A percentile compares a stretch with the other conserved stretches of the same genome.
Conservation (phyloP, 1,140 invertebrate genomes). For the Plectrocnemia conspersa region DNA sequence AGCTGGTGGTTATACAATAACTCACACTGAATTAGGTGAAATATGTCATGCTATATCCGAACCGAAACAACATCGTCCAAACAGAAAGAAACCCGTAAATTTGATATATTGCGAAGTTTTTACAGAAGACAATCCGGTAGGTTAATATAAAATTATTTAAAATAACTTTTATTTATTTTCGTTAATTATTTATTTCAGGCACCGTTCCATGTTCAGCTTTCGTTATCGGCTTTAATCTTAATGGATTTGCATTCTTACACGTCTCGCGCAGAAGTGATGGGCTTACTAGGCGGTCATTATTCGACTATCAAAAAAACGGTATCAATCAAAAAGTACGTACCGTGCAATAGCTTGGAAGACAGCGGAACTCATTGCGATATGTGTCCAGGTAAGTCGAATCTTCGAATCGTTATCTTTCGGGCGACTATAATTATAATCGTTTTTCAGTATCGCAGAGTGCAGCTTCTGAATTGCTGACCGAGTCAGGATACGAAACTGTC, state of each 20-base stretch:
- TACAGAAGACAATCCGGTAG: slow-evolving; percentile 50
- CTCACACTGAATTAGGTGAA: slow-evolving; percentile 55
- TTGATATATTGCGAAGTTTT: slow-evolving; percentile 52
- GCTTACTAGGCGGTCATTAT: slow-evolving; percentile 59
- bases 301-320: slow-evolving; percentile 50
- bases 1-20: slow-evolving; percentile 60
- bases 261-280: slow-evolving; percentile 66
- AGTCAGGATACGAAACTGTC: slow-evolving; percentile 35
- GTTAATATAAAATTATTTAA: slow-evolving; percentile 26
- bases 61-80: slow-evolving; percentile 40
- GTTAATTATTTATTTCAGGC: slow-evolving; percentile 46
- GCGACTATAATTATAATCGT: slow-evolving; percentile 3
- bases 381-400: slow-evolving; percentile 58
- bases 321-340: slow-evolving; percentile 26
- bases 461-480: slow-evolving; percentile 39
- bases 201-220: slow-evolving; percentile 56
- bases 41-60: slow-evolving; percentile 42
- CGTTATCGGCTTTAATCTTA: slow-evolving; percentile 55
- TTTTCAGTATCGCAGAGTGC: slow-evolving; percentile 43
- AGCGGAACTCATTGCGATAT: slow-evolving; percentile 69
- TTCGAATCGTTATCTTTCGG: background rate
- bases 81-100: slow-evolving; percentile 41
- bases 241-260: slow-evolving; percentile 69
- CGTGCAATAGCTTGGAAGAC: slow-evolving; percentile 38
- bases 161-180: slow-evolving; percentile 5